Evolutionary conservation across 2,888 invertebrate species (phyloP).

Genomic region (Eutolmus rufibarbis): DNA sequence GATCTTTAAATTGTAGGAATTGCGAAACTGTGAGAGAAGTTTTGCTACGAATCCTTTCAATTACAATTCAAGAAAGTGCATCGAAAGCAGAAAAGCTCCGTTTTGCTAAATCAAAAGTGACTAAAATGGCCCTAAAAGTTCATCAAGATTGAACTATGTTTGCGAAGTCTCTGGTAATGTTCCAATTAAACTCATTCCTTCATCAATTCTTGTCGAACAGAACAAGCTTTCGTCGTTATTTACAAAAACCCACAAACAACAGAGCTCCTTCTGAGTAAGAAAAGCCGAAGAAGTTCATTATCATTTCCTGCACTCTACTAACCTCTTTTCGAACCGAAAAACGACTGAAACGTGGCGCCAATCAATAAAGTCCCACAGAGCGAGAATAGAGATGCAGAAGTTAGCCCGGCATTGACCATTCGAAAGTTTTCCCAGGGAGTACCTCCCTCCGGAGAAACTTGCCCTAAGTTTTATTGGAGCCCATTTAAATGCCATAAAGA

Average conservation of each 20-base stretch:
- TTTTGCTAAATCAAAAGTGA: neutral
- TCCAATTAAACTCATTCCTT: neutral
- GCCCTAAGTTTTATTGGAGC: constrained; percentile 5
- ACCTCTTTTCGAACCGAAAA: neutral
- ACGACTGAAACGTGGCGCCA: neutral
- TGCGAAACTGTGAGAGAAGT: neutral
- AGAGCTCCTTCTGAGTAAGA: neutral
- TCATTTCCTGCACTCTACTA: neutral
- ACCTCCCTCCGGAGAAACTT: neutral
- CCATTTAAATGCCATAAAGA: neutral
- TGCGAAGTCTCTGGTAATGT: neutral
- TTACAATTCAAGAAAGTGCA: neutral
- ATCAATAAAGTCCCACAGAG: neutral
- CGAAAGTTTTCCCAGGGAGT: neutral
- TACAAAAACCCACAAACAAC: neutral
- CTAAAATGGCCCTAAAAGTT: neutral
- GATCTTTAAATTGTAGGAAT: neutral
- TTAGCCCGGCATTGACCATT: neutral
- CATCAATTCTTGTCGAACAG: neutral
- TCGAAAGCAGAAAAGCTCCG: neutral
- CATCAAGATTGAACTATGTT: neutral
- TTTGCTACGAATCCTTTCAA: neutral
- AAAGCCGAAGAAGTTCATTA: neutral
- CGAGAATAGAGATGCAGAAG: neutral
- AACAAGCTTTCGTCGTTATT: neutral